These are phyloP conservation scores for Porites australiensis DNA, from an alignment of 64 coral and sea anemone genomes.

Conservation along the genomic window DNA sequence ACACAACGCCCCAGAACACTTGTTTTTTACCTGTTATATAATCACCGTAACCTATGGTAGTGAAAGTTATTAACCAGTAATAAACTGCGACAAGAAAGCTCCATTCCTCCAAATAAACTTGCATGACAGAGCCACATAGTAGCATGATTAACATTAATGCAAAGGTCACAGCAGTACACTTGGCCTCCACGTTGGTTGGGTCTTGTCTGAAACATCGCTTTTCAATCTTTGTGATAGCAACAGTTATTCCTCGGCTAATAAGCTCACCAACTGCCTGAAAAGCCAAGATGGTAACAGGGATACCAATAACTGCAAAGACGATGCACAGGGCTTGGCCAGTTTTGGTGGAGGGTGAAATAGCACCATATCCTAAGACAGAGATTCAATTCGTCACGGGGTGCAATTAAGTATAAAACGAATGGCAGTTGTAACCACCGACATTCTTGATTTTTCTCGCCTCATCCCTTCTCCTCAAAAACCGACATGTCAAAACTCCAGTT, in stretches of 20 bases:
- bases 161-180: neutral
- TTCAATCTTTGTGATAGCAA: constrained; percentile 24
- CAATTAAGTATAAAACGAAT: no score
- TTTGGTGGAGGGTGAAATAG: constrained; percentile 24
- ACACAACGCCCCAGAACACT: neutral
- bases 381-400: no score
- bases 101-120: constrained; percentile 8
- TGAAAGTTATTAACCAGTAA: constrained; percentile 83
- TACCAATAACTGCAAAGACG: constrained; percentile 47
- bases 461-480: no score
- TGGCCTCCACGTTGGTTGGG: neutral
- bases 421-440: no score
- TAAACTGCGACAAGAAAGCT: constrained; percentile 51
- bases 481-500: no score
- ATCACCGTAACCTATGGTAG: constrained; percentile 94
- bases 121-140: constrained; percentile 9
- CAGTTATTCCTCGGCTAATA: constrained; percentile 9
- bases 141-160: constrained; percentile 12
- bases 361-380: constrained; percentile 47
- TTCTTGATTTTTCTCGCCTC: no score
- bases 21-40: constrained; percentile 21
- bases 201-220: constrained; percentile 25
- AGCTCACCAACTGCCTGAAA: constrained; percentile 57
- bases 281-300: constrained; percentile 47
- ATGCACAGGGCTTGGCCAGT: constrained; percentile 50